Base-by-base conservation (phyloP, 2,888 invertebrate genomes). In the Ceramica pisi region DNA sequence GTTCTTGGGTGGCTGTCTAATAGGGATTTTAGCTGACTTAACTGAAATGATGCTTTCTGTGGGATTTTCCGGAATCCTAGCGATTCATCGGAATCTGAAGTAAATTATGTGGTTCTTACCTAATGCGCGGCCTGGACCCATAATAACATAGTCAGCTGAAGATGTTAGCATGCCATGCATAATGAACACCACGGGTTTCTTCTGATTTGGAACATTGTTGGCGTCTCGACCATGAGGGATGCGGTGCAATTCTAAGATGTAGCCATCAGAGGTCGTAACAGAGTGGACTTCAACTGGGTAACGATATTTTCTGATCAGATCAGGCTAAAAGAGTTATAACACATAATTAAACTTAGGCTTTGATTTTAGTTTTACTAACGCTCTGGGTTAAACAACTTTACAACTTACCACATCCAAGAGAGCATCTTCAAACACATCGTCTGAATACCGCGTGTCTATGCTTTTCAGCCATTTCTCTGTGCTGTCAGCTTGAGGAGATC, bases 121-220 rank as follows among this genome's bases (percentile, higher is more conserved):
- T n/a, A 98, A 94, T 48, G 97, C 97, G 75, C 96, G 96, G 56
- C 97, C 96, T 1, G 97, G 97, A 0, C 97, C 97, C 92, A 97
- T 97, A 64, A 98, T 91, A 3, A 98, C 95, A 97, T 97, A 99
- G 80, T 97, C 97, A 19, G 97, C 97, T 0, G 98, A 97, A 16
- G 97, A 97, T 48, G 97, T 97, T n/a, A 98, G 90, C 0, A 99
- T 92, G 0, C 98, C 98, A 84, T 98, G 98, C 91, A 97, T 96
- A 21, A 98, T 62, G 23, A 98, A 94, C 0, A 97, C 96, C 1
- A 97, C 95, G 0, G 97, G 97, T 73, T 94, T 96, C 35, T 94
- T 94, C 31, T 90, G 82, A 21, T 93, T 91, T 0, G 95, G 95
- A 0, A 84, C 87, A 51, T 93, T 93, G 76, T 93, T 88, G 10